Evolutionary conservation across 92 coral and sea anemone species (phyloP), one percentile per base, ranked within the genome.

Genomic region (Hydrozoanthus gracilis): DNA sequence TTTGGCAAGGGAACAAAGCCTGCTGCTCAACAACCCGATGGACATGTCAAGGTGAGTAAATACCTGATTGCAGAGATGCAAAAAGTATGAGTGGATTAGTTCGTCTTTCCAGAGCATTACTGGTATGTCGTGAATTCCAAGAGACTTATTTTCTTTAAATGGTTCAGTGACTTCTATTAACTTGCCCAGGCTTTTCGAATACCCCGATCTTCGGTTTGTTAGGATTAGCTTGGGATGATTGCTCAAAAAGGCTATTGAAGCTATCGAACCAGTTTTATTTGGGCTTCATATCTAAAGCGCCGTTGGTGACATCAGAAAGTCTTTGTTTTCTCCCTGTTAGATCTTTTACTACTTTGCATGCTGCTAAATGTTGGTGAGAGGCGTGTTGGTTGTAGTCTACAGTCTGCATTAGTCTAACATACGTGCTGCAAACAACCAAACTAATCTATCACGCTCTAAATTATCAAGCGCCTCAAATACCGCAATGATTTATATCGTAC

Each of bases 41-140:
- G 73, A 14, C 61, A 18, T 2, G 8, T 18, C 61, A 50, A 16
- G 44, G 71, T 79, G 39, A 8, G 71, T 51, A 9, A 50, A 79
- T 12, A 52, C 69, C 10, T 79, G 71, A 71, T 79, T 79, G 58
- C 84, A 79, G 71, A 79, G 44, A 50, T 79, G 11, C 84, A 79
- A 47, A 2, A 79, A 48, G 69, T 47, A 27, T 16, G 71, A 39
- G 69, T 79, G 84, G 62, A 79, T 52, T 17, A 9, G 10, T 18
- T 50, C 71, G 39, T 79, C 70, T 58, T 51, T 51, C 86, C 86
- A 82, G 75, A 82, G 48, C 35, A 82, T 82, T 7, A 56, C 13
- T 44, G 76, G 86, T 14, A 62, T 82, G 86, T 82, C 65, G 76
- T 82, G 74, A 16, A 48, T 75, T 7, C 56, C 86, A 27, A 39